Evolutionary conservation across 2,888 invertebrate species (phyloP).

Genomic region (Cryptophagus acutangulus): DNA sequence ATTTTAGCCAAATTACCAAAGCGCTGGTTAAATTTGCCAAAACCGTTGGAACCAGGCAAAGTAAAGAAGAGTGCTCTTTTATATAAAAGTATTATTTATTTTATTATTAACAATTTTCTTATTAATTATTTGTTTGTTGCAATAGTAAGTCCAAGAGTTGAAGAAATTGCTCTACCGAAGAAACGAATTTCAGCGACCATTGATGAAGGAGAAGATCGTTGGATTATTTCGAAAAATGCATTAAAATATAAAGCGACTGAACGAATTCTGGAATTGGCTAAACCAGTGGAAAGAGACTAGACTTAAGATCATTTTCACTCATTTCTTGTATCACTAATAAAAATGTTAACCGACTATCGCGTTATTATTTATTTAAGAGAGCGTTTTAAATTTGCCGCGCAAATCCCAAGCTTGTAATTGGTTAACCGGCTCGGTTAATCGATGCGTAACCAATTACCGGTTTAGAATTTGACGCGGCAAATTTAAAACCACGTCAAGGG

Average conservation of each 20-base stretch:
- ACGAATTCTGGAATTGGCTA: slow-evolving; percentile 49
- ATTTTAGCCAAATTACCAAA: slow-evolving; percentile 26
- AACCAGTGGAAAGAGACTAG: slow-evolving; percentile 41
- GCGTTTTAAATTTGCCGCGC: too few species aligned
- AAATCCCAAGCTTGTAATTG: too few species aligned
- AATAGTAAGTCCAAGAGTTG: slow-evolving; percentile 36
- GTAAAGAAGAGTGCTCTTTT: slow-evolving; percentile 27
- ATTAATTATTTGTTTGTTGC: slow-evolving; percentile 7
- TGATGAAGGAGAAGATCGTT: slow-evolving; percentile 51
- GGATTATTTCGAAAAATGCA: slow-evolving; percentile 48
- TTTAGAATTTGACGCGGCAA: too few species aligned
- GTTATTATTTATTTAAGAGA: too few species aligned
- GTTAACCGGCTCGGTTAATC: too few species aligned
- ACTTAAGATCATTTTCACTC: too few species aligned
- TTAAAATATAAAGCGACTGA: slow-evolving; percentile 49
- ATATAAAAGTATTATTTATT: slow-evolving; percentile 21
- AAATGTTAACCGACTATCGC: too few species aligned
- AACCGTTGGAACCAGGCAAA: slow-evolving; percentile 25
- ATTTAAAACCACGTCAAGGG: too few species aligned
- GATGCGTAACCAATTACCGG: too few species aligned
- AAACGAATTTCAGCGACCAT: slow-evolving; percentile 38
- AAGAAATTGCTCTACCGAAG: slow-evolving; percentile 40
- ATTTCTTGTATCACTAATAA: background rate
- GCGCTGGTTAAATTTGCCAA: slow-evolving; percentile 22
- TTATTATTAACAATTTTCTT: too few species aligned